phyloP scores from a whole-genome alignment of 2,797 vertebrate species.

The Hemitrygon akajei region DNA sequence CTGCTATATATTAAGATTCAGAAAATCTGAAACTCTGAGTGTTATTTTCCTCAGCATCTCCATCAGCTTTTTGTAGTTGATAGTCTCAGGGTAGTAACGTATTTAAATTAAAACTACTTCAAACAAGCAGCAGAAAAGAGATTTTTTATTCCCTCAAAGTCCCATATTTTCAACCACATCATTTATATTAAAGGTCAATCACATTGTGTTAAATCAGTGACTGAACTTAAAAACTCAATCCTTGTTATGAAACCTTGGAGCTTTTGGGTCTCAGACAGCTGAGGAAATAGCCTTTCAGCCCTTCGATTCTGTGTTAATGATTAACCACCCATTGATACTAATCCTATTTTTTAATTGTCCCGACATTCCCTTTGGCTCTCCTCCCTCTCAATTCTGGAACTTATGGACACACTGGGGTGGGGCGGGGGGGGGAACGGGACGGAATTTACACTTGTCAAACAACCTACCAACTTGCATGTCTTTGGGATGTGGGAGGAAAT shows the following conservation, averaged over 20 bases:
- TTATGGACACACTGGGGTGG: no score
- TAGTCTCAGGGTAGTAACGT: not conserved
- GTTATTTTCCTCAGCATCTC: conserved; percentile 8
- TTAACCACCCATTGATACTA: not conserved
- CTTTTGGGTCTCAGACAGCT: not conserved
- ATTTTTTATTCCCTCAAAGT: not conserved
- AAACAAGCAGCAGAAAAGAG: not conserved
- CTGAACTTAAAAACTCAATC: not conserved
- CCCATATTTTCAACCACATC: not conserved
- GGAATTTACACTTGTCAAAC: no score
- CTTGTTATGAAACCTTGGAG: not conserved
- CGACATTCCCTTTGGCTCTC: no score
- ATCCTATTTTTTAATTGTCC: no score
- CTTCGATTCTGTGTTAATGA: not conserved
- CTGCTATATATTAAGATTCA: conserved; percentile 1
- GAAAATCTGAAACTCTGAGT: not conserved
- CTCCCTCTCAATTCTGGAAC: no score
- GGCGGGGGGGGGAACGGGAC: no score
- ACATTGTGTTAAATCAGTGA: not conserved
- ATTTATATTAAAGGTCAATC: not conserved
- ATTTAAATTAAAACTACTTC: not conserved
- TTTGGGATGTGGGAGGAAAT: no score
- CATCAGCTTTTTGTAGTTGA: not conserved
- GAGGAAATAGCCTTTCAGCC: no score
- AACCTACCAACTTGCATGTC: no score